Percentiles rank a stretch among this genome's conserved stretches.
phyloP scores from a whole-genome alignment of 2,797 vertebrate species.

The Choloepus didactylus region DNA sequence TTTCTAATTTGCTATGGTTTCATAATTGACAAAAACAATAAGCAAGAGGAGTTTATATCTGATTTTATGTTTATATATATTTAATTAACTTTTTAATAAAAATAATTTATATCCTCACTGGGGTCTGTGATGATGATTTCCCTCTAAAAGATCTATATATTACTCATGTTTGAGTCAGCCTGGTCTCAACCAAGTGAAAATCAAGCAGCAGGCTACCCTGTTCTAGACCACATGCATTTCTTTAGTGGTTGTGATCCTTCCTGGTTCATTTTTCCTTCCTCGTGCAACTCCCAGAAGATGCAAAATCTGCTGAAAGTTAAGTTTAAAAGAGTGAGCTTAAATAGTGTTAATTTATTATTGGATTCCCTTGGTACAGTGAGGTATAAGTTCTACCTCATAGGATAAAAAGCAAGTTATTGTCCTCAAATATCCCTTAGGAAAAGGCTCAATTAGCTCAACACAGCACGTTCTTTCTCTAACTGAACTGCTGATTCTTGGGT shows the following conservation, averaged over 20 bases:
- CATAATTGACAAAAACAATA: constrained; percentile 41
- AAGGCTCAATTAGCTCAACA: background rate
- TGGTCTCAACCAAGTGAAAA: background rate
- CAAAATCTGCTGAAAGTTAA: background rate
- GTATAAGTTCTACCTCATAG: background rate
- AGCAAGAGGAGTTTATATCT: background rate
- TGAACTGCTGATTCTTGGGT: background rate
- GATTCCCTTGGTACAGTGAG: background rate
- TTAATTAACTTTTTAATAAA: constrained; percentile 34
- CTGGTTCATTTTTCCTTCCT: background rate
- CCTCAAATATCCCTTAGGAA: background rate
- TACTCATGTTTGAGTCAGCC: background rate
- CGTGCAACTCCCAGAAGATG: background rate
- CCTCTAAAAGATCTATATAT: background rate
- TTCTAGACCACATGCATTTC: background rate
- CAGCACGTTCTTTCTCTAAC: background rate
- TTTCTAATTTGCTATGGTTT: constrained; percentile 47
- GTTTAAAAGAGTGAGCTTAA: background rate
- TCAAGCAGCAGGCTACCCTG: background rate
- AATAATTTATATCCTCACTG: constrained; percentile 31
- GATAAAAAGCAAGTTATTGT: background rate
- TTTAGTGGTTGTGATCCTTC: background rate
- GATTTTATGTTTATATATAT: constrained; percentile 17
- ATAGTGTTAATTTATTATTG: background rate
- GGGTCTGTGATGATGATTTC: background rate